phyloP scores from a whole-genome alignment of 2,888 invertebrate genomes.

The Adelognathus sp. region DNA sequence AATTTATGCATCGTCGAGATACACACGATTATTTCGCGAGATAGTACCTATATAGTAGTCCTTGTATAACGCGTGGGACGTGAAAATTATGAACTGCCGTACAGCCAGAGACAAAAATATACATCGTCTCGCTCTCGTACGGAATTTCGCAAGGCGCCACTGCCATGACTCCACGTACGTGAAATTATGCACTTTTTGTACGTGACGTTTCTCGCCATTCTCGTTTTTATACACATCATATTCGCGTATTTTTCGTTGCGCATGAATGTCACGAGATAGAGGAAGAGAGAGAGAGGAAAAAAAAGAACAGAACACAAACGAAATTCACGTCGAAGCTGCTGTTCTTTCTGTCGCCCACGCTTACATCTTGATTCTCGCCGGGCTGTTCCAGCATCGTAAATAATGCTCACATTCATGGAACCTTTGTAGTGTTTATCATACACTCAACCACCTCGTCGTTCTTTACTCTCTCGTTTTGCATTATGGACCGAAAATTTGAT shows the following conservation, averaged over 20 bases:
- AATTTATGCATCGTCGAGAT: conserved; percentile 72
- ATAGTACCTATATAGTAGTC: conserved; percentile 59
- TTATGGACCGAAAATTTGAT: conserved; percentile 25
- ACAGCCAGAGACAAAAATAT: conserved; percentile 64
- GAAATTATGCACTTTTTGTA: conserved; percentile 52
- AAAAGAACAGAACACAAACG: too few species aligned
- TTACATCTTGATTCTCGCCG: conserved; percentile 75
- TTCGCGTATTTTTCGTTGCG: conserved; percentile 42
- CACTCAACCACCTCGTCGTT: not conserved
- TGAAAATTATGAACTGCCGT: conserved; percentile 73
- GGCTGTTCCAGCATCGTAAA: conserved; percentile 70
- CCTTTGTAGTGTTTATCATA: conserved; percentile 38
- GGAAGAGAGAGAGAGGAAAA: too few species aligned
- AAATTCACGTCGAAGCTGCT: conserved; percentile 43
- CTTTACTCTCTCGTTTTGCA: not conserved
- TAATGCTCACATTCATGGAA: conserved; percentile 65
- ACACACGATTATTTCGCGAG: conserved; percentile 71
- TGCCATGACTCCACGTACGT: conserved; percentile 14
- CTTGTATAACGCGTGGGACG: conserved; percentile 67
- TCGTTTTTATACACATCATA: conserved; percentile 37
- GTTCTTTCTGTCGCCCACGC: conserved; percentile 66
- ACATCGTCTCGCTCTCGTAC: conserved; percentile 1
- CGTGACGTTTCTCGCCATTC: conserved; percentile 44
- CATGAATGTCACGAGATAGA: conserved; percentile 21
- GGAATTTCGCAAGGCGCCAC: conserved; percentile 15